Evolutionary conservation across 2,113 vertebrate genomes (phyloP).

Genomic region (Clarias batrachus): DNA sequence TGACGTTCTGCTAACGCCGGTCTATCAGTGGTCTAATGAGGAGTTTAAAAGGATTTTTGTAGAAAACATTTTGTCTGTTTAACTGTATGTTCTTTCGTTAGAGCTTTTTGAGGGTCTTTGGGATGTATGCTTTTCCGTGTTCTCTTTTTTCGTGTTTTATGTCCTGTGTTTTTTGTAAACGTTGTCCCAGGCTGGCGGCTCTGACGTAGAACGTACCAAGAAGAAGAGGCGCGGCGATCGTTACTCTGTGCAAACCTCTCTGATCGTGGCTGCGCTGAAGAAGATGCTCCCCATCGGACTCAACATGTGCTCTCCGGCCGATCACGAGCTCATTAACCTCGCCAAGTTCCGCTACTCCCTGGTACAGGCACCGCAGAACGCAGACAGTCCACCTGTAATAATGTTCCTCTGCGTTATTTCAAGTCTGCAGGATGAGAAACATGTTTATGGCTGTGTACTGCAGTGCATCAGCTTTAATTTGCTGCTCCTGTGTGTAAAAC

Average conservation of each 20-base stretch:
- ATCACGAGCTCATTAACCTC: constrained; percentile 90
- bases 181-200: constrained; percentile 80
- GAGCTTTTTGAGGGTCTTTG: too few species aligned
- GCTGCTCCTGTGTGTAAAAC: background rate
- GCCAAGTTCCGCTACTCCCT: constrained; percentile 91
- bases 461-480: background rate
- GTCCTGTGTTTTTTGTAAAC: constrained; percentile 19
- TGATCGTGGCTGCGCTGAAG: constrained; percentile 93
- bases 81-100: background rate
- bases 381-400: background rate
- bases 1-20: background rate
- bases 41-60: background rate
- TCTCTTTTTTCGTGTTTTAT: constrained; percentile 22
- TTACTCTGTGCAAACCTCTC: constrained; percentile 91
- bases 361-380: constrained; percentile 68
- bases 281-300: constrained; percentile 96
- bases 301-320: constrained; percentile 95
- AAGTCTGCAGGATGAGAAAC: background rate
- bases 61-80: background rate
- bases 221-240: constrained; percentile 89
- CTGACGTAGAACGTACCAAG: constrained; percentile 89
- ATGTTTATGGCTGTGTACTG: background rate
- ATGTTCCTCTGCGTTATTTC: background rate
- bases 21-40: too few species aligned
- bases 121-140: background rate